Percentiles rank a stretch among this genome's conserved stretches.
Evolutionary conservation across 30 jellyfish, hydroid and myxozoan genomes (phyloP).

Genomic region (Clytia hemisphaerica): DNA sequence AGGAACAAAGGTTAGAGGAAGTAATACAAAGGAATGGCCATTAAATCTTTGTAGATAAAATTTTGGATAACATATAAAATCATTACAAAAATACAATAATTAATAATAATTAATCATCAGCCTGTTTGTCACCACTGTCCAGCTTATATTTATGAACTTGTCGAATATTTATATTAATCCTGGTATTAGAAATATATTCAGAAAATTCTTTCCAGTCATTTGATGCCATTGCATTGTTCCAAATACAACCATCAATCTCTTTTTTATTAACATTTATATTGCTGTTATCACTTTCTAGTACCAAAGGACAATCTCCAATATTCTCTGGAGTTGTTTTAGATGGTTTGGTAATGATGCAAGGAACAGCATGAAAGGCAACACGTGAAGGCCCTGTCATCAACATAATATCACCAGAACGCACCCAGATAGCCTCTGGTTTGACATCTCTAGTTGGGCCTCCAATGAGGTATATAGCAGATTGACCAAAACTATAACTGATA

Average conservation of each 20-base stretch:
- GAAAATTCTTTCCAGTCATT: conserved; percentile 40
- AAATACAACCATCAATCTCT: not conserved
- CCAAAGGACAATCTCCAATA: conserved; percentile 18
- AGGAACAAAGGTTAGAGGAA: no score
- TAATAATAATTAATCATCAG: no score
- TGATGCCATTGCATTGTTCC: conserved; percentile 7
- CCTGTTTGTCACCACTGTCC: no score
- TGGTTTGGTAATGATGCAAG: conserved; percentile 56
- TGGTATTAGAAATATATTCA: conserved; percentile 62
- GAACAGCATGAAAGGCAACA: conserved; percentile 96
- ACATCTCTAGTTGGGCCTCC: conserved; percentile 80
- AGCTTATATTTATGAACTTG: conserved; percentile 74
- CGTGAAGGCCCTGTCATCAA: conserved; percentile 92
- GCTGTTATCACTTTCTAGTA: not conserved
- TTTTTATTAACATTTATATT: not conserved
- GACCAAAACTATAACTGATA: conserved; percentile 82
- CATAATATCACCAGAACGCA: conserved; percentile 86
- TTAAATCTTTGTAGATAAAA: no score
- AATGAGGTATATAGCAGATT: conserved; percentile 78
- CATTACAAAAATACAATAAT: no score
- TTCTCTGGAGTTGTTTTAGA: conserved; percentile 14
- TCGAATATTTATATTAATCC: conserved; percentile 80
- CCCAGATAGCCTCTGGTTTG: conserved; percentile 95
- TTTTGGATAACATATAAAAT: no score
- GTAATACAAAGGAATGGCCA: no score